Base-by-base conservation (phyloP, 1,140 invertebrate genomes). In the Wiebesia pumilae region DNA sequence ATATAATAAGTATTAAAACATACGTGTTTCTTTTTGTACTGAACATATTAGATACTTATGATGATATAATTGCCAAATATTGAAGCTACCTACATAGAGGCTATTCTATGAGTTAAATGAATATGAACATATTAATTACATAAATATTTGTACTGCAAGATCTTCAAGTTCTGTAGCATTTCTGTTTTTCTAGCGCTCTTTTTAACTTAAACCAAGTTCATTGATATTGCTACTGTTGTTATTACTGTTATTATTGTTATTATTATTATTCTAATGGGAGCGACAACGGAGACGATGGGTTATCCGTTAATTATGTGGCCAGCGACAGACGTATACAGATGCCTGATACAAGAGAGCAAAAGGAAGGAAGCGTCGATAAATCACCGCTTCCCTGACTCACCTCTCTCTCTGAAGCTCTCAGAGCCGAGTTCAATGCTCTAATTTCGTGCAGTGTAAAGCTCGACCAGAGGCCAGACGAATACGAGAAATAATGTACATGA, bases 291-390 rank as follows among this genome's bases (percentile, higher is more conserved):
- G 81, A 75, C 65, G 43, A 62, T 16, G 67, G 67, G n/a, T 51
- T n/a, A 38, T 80, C 47, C 78, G 78, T 81, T 85, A 81, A 85
- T 85, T 81, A 85, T 79, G 67, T 65, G 35, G 54, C 9, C 47
- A 69, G 65, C 47, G 43, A 27, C 47, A 30, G 81, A 82, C 62
- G 38, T 71, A 75, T 58, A 58, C 38, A 83, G 47, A 27, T 19
- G 19, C 40, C 0, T 0, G 35, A 40, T 12, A 30, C 38, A 30
- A 9, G 12, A 19, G 40, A 78, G n/a, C 62, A 14, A 67, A 67
- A 67, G 78, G 78, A 80, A 81, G 75, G 84, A 33, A 21, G 84
- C 78, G 78, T 81, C 84, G 78, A 81, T 85, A 81, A 85, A 85
- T 85, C 84, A 85, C 33, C 54, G 24, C 27, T 58, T 33, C 38